Conservation (phyloP, 92 coral and sea anemone genomes). For the Parazoanthus darwini region DNA sequence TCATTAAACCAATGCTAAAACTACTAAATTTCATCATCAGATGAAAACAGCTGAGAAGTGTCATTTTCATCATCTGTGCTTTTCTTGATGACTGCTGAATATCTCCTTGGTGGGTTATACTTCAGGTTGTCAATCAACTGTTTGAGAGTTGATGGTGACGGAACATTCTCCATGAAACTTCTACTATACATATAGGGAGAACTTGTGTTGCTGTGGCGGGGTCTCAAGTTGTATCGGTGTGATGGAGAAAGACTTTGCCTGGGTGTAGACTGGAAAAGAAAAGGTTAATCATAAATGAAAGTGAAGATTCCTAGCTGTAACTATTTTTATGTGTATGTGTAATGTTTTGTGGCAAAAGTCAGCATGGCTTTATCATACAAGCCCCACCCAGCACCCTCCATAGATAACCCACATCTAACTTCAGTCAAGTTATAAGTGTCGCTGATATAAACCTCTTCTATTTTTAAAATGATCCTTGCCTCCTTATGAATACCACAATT, state of each 20-base stretch:
- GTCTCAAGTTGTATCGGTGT: constrained; percentile 80
- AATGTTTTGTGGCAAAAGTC: not conserved
- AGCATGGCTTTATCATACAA: not conserved
- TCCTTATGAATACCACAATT: no score
- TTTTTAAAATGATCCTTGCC: no score
- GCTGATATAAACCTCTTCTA: no score
- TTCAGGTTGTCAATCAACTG: constrained; percentile 71
- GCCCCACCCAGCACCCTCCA: no score
- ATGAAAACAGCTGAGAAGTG: constrained; percentile 61
- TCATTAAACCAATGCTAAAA: not conserved
- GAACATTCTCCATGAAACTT: constrained; percentile 67
- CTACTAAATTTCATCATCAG: constrained; percentile 77
- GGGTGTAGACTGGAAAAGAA: constrained; percentile 40
- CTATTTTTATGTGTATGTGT: not conserved
- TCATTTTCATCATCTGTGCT: constrained; percentile 26
- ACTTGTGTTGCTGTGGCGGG: constrained; percentile 63
- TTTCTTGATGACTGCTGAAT: constrained; percentile 57
- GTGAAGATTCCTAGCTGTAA: not conserved
- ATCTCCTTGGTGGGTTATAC: constrained; percentile 53
- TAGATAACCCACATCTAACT: no score
- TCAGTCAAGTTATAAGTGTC: no score
- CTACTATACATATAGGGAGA: constrained; percentile 49
- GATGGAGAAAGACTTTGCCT: constrained; percentile 54
- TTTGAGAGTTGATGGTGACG: constrained; percentile 79
- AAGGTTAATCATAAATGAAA: not conserved